Evolutionary conservation across 2,888 invertebrate species (phyloP), one percentile per base, ranked within the genome.

Genomic region (Luperina nickerlii): DNA sequence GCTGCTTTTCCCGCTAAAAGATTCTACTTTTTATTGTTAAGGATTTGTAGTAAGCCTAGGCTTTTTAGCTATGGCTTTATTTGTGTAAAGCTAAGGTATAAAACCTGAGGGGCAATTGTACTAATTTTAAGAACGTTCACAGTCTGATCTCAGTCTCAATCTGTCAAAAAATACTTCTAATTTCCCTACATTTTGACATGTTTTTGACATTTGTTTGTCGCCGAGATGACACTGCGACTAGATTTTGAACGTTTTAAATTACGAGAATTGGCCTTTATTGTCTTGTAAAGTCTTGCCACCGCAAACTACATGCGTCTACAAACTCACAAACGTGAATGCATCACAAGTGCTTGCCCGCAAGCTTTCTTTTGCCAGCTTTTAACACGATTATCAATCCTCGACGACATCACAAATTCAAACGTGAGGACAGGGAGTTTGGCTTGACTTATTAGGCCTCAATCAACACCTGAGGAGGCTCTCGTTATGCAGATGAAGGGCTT

Each of bases 1-100:
- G 57, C 62, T 0, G 8, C 15, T 57, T 74, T 85, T 85, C 85
- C 85, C 86, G 79, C 84, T 78, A 74, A 27, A 24, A 5, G 1
- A 3, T 20, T 45, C 15, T 11, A 20, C 2, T 77, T 76, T 48
- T 76, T 62, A 48, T 0, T 32, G 13, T 5, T 20, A 5, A 0
- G 38, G 0, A 11, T 15, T 20, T 9, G 0, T 8, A 18, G 3
- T 0, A 54, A 2, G 45, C 27, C 32, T n/a, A 42, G 81, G 62
- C 62, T 79, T 79, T 78, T 78, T 15, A 80, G 6, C 0, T 0
- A 18, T 6, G 13, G 8, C 7, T 63, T 76, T 74, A 74, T 73
- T 73, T 48, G 15, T 24, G 24, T 32, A 11, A 32, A 67, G 13
- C 13, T 5, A 66, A n/a, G 1, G 1, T 42, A 2, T n/a, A 42